A percentile compares a stretch with the other conserved stretches of the same genome.
Conservation (phyloP, 2,797 vertebrate species). For the Sebastes matsubarae region DNA sequence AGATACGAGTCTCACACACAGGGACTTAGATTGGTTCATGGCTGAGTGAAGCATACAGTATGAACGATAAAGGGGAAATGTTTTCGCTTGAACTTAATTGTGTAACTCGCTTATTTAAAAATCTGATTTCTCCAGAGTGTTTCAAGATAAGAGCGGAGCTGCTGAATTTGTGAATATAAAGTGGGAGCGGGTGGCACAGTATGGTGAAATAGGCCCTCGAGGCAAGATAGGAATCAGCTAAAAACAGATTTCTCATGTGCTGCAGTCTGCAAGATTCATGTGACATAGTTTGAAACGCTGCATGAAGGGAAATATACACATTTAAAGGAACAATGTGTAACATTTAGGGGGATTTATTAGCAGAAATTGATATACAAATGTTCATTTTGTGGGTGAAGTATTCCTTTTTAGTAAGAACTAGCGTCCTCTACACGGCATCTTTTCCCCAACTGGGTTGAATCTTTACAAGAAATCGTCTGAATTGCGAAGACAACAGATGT, state of each 20-base stretch:
- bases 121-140: constrained; percentile 21
- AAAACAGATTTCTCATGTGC: constrained; percentile 39
- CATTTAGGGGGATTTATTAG: too few relatives aligned
- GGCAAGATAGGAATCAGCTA: constrained; percentile 43
- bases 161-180: constrained; percentile 33
- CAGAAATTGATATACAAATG: background rate
- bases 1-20: constrained; percentile 5
- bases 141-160: constrained; percentile 42
- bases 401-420: background rate
- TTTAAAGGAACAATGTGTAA: too few relatives aligned
- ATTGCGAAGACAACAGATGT: background rate
- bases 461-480: background rate
- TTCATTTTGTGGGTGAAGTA: too few relatives aligned
- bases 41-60: background rate
- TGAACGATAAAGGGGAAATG: background rate
- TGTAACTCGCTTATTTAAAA: constrained; percentile 31
- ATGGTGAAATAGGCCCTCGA: constrained; percentile 36
- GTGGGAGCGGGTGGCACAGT: constrained; percentile 15
- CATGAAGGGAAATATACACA: background rate
- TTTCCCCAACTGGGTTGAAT: background rate
- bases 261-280: constrained; percentile 20
- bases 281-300: constrained; percentile 7
- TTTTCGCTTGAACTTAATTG: constrained; percentile 25
- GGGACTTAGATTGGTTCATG: constrained; percentile 10
- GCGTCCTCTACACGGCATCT: background rate